Evolutionary conservation across 2,113 vertebrate species (phyloP).

Genomic region (Paedocypris sp.): DNA sequence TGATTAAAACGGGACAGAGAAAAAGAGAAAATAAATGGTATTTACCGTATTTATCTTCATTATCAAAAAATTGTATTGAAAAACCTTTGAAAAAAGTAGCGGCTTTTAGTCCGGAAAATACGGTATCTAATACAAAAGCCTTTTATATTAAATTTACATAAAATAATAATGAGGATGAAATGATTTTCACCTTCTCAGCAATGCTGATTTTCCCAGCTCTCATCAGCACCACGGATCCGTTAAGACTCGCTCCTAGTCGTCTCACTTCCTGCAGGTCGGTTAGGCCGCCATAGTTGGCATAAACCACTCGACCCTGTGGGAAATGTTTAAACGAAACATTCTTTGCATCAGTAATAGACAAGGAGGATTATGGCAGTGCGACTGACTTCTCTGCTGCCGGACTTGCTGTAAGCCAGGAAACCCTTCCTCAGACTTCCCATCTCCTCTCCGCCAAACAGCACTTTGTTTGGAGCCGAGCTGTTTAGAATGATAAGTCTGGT

Average conservation of each 20-base stretch:
- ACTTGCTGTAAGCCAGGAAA: constrained; percentile 76
- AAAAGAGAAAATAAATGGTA: background rate
- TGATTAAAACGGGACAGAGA: too few relatives aligned
- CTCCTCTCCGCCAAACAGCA: constrained; percentile 33
- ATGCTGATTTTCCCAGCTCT: constrained; percentile 72
- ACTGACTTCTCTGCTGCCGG: constrained; percentile 54
- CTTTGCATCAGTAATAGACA: too few relatives aligned
- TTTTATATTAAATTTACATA: too few relatives aligned
- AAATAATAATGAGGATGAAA: background rate
- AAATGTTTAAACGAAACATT: constrained; percentile 2
- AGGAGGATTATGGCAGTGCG: background rate
- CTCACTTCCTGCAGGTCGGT: constrained; percentile 61
- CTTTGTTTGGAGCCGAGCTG: constrained; percentile 45
- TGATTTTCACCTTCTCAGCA: constrained; percentile 65
- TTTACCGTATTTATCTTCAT: background rate
- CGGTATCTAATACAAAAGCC: too few relatives aligned
- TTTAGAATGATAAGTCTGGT: too few relatives aligned
- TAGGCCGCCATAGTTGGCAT: constrained; percentile 69
- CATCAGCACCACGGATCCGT: constrained; percentile 64
- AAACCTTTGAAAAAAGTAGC: too few relatives aligned
- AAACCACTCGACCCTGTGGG: constrained; percentile 72
- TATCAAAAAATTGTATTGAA: background rate
- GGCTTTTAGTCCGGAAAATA: too few relatives aligned
- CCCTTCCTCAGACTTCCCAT: constrained; percentile 41
- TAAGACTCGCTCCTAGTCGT: constrained; percentile 35